A percentile compares a stretch with the other conserved stretches of the same genome.
Conservation (phyloP, 2,888 invertebrate species). For the Pelosia muscerda region DNA sequence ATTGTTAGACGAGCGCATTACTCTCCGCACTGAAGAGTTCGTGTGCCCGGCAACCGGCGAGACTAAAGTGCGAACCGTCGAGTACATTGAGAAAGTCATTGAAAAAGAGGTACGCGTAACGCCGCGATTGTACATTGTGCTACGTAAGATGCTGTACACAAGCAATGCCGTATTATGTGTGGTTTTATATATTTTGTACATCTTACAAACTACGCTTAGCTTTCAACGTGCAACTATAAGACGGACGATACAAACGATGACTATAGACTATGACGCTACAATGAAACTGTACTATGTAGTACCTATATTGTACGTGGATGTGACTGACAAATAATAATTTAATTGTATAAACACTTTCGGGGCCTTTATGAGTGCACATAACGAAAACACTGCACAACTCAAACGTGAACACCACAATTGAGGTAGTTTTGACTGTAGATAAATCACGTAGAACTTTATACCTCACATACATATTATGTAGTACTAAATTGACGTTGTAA, state of each 20-base stretch:
- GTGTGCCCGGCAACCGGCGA: slow-evolving; percentile 94
- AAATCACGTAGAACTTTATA: slow-evolving; percentile 51
- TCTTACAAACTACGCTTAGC: slow-evolving; percentile 79
- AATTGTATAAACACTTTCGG: slow-evolving; percentile 61
- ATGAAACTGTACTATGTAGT: slow-evolving; percentile 22
- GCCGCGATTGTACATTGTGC: slow-evolving; percentile 78
- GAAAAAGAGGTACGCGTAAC: slow-evolving; percentile 94
- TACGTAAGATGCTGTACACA: slow-evolving; percentile 81
- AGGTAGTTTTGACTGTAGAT: slow-evolving; percentile 54
- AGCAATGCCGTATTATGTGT: slow-evolving; percentile 80
- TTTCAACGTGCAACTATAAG: slow-evolving; percentile 72
- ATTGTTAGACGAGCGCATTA: slow-evolving; percentile 95
- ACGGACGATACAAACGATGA: slow-evolving; percentile 47
- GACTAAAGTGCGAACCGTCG: slow-evolving; percentile 95
- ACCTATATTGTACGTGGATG: slow-evolving; percentile 1
- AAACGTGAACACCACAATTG: slow-evolving; percentile 57
- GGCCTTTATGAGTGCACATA: slow-evolving; percentile 59
- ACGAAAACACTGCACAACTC: slow-evolving; percentile 59
- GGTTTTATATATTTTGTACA: slow-evolving; percentile 71
- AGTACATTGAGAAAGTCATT: slow-evolving; percentile 98
- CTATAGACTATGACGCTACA: slow-evolving; percentile 40
- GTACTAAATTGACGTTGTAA: slow-evolving; percentile 46
- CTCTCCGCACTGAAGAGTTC: slow-evolving; percentile 95
- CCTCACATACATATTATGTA: slow-evolving; percentile 48
- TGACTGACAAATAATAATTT: slow-evolving; percentile 52